Base-by-base conservation (phyloP, 2,797 vertebrate species). In the Microctenopoma lineatum region DNA sequence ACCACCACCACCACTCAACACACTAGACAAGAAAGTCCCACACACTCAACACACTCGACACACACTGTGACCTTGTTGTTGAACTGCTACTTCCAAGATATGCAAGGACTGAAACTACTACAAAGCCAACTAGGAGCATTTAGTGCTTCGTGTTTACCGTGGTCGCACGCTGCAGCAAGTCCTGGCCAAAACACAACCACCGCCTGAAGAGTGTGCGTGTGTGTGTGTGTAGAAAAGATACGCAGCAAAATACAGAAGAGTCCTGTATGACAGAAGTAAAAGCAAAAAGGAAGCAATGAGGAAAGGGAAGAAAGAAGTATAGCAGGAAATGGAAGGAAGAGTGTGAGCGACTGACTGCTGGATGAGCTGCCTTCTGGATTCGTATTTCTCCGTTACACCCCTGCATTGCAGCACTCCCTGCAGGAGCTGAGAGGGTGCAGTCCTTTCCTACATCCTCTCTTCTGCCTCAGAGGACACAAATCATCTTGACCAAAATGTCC, bases 331-430 rank as follows among this genome's bases (percentile, higher is more conserved):
- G 34, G 42, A 77, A 21, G 75, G 61, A 62, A 46, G 75, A 77
- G 71, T 71, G 66, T 48, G 57, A 68, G 77, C 55, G 56, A 65
- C 68, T 58, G 73, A 78, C 75, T 79, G 60, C 56, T 72, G 63
- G 69, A 76, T 70, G 68, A 75, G 70, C 68, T 72, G 79, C 77
- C 83, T 89, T 34, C 76, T 25, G 83, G 88, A 88, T 89, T 88
- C 45, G 73, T 80, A 56, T 87, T 89, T 84, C 87, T 83, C 85
- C 57, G 80, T 82, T 90, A 73, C 87, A 92, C 92, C 93, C 88
- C 94, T 94, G 94, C 94, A 95, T 93, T 95, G 94, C 94, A 95
- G 94, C 89, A 93, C 81, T 92, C 87, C 89, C 88, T 90, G 90
- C 90, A 87, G 87, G 75, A 87, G 80, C 77, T 63, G 68, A 81